Conservation (phyloP, 2,797 vertebrate species). For the Pteronotus mesoamericanus region DNA sequence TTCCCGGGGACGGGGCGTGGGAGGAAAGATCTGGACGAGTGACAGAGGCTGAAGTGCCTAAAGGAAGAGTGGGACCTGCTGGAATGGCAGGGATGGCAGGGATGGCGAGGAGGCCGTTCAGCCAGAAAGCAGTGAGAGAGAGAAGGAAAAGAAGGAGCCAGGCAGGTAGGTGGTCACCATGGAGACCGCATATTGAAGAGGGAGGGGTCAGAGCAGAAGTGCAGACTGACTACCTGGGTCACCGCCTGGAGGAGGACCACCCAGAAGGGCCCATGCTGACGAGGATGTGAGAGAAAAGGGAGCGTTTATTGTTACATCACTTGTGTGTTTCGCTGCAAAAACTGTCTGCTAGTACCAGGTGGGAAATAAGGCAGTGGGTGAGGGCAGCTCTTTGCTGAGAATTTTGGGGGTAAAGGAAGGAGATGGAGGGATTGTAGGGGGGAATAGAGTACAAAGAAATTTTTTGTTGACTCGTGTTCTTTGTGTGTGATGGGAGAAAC, state of each 20-base stretch:
- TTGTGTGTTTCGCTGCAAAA: not conserved
- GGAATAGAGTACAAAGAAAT: not conserved
- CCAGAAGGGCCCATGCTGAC: not conserved
- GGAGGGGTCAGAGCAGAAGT: not conserved
- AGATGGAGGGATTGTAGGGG: not conserved
- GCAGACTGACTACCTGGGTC: not conserved
- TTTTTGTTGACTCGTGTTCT: not conserved
- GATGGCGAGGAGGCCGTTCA: not conserved
- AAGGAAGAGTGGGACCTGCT: not conserved
- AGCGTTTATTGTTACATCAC: not conserved
- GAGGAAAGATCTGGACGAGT: not conserved
- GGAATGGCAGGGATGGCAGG: not conserved
- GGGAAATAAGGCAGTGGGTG: not conserved
- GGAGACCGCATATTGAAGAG: not conserved
- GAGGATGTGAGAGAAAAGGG: not conserved
- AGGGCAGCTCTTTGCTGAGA: not conserved
- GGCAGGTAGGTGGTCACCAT: too few relatives aligned
- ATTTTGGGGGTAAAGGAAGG: not conserved
- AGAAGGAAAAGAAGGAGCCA: too few relatives aligned
- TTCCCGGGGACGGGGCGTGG: rapidly evolving
- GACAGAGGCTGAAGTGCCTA: rapidly evolving
- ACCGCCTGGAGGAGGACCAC: not conserved
- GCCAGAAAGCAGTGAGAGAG: not conserved
- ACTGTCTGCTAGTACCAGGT: not conserved
- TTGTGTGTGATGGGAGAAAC: not conserved